phyloP scores from a whole-genome alignment of 2,888 invertebrate genomes.

The Macrophya alboannulata region DNA sequence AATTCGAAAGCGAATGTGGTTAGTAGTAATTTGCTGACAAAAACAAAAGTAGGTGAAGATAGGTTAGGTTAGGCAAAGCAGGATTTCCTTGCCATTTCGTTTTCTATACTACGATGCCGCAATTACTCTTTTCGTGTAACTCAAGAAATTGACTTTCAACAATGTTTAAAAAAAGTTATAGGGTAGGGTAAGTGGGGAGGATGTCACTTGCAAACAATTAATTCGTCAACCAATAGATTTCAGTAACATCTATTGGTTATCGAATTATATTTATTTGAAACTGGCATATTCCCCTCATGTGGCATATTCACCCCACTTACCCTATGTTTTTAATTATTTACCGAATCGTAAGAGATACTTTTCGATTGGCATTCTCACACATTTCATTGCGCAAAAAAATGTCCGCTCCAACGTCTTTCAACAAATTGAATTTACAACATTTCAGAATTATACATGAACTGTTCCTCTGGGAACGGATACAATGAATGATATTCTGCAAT shows the following conservation, averaged over 20 bases:
- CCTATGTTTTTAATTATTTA: background rate
- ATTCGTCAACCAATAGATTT: too few species aligned
- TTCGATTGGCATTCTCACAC: background rate
- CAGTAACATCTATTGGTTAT: too few species aligned
- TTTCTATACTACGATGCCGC: background rate
- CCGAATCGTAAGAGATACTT: background rate
- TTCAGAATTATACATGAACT: background rate
- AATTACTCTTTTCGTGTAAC: background rate
- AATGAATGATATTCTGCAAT: background rate
- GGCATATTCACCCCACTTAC: too few species aligned
- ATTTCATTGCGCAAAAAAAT: background rate
- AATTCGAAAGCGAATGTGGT: slow-evolving; percentile 29
- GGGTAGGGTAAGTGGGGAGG: too few species aligned
- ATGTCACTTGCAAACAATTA: too few species aligned
- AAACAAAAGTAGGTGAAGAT: slow-evolving; percentile 10
- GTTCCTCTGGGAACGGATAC: background rate
- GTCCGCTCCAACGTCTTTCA: too few species aligned
- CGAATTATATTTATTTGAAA: too few species aligned
- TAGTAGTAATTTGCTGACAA: slow-evolving; percentile 16
- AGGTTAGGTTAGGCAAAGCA: background rate
- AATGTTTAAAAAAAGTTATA: too few species aligned
- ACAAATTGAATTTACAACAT: background rate
- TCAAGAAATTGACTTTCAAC: background rate
- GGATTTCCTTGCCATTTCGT: background rate
- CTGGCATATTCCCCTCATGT: too few species aligned